These are phyloP conservation scores for Dasypogon diadema DNA, from an alignment of 2,888 invertebrate genomes.

Conservation along the genomic window DNA sequence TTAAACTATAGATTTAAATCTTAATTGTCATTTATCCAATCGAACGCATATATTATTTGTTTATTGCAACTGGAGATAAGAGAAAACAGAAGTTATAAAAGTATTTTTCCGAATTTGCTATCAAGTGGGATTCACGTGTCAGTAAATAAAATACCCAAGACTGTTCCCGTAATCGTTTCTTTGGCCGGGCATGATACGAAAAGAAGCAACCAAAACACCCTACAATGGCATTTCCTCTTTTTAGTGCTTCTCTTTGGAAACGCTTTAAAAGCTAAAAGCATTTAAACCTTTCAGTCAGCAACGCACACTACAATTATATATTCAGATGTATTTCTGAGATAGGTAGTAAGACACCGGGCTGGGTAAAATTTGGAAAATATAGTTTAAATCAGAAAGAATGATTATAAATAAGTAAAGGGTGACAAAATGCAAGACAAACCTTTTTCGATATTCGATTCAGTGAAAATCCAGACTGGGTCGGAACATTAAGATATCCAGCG, in stretches of 20 bases:
- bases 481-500: constrained; percentile 82
- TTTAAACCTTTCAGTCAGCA: constrained; percentile 4
- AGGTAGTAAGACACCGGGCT: constrained; percentile 7
- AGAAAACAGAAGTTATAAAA: neutral
- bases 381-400: neutral
- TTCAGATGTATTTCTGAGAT: constrained; percentile 8
- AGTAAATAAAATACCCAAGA: neutral
- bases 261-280: constrained; percentile 21
- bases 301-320: constrained; percentile 15
- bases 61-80: neutral
- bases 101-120: constrained; percentile 16
- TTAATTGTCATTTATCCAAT: neutral
- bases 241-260: constrained; percentile 51
- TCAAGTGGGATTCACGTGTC: constrained; percentile 37
- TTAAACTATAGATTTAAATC: too few relatives aligned
- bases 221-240: constrained; percentile 57
- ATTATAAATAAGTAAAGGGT: neutral
- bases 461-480: constrained; percentile 78
- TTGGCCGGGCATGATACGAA: neutral
- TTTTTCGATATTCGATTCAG: constrained; percentile 83
- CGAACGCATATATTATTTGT: neutral
- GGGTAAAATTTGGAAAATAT: neutral
- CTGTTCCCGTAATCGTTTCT: constrained; percentile 8
- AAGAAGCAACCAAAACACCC: constrained; percentile 38
- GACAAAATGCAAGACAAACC: constrained; percentile 67